A percentile compares a stretch with the other conserved stretches of the same genome.
Evolutionary conservation across 2,113 vertebrate genomes (phyloP).

Genomic region (Apteryx owenii): DNA sequence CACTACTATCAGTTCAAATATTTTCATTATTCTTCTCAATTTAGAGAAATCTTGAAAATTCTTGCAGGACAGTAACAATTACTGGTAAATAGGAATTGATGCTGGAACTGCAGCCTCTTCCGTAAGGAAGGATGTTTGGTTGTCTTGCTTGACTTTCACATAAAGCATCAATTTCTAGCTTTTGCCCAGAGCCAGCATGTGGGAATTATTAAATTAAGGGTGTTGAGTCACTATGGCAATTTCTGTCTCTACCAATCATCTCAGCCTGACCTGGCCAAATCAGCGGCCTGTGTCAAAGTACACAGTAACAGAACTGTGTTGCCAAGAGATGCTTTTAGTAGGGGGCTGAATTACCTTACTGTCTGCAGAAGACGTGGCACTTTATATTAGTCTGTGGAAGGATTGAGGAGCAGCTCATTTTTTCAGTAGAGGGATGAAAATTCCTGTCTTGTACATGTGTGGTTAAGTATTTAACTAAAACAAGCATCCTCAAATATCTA

Average conservation of each 20-base stretch:
- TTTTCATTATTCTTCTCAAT: background rate
- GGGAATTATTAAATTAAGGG: background rate
- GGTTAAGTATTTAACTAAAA: background rate
- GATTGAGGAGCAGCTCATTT: background rate
- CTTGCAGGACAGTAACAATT: background rate
- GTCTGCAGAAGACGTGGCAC: background rate
- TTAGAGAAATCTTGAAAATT: background rate
- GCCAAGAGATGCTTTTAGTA: background rate
- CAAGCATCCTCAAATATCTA: background rate
- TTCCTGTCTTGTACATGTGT: background rate
- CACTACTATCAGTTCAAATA: background rate
- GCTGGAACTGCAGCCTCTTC: background rate
- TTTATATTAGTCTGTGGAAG: background rate
- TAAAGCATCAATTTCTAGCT: background rate
- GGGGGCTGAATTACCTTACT: background rate
- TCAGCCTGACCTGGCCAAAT: background rate
- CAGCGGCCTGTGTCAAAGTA: background rate
- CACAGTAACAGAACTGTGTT: background rate
- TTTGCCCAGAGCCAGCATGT: background rate
- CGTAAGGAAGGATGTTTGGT: background rate
- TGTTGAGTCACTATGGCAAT: background rate
- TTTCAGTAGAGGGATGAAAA: background rate
- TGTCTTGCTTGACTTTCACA: background rate
- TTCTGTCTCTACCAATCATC: background rate
- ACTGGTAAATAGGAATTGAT: background rate